Evolutionary conservation across 37 sponge, comb jelly and placozoan genomes (phyloP).

Genomic region (Cliona cf. orientalis): DNA sequence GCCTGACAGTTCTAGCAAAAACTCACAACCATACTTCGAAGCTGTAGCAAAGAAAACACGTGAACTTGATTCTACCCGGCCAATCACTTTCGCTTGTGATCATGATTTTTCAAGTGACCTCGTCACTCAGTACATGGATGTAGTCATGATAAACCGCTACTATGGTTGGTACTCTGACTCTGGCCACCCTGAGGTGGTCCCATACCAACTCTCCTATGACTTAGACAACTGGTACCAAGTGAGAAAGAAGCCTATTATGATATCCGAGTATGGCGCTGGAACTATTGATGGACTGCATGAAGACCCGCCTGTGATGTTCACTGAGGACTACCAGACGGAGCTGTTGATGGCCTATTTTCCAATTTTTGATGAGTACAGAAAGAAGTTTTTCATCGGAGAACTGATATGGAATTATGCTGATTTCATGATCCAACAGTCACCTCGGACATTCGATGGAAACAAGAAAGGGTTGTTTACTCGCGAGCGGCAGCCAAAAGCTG

Average conservation of each 20-base stretch:
- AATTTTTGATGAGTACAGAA: slow-evolving; percentile 54
- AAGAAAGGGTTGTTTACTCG: slow-evolving; percentile 66
- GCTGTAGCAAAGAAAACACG: background rate
- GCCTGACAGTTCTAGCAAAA: slow-evolving; percentile 15
- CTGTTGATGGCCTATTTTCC: slow-evolving; percentile 1
- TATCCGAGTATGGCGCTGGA: slow-evolving; percentile 75
- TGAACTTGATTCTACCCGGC: slow-evolving; percentile 54
- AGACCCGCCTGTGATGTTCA: slow-evolving; percentile 48
- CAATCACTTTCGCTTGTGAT: slow-evolving; percentile 59
- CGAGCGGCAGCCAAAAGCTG: slow-evolving; percentile 72
- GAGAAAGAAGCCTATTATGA: slow-evolving; percentile 53
- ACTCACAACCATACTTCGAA: slow-evolving; percentile 38
- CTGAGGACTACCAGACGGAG: slow-evolving; percentile 63
- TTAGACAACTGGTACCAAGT: slow-evolving; percentile 49
- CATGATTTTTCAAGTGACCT: slow-evolving; percentile 20
- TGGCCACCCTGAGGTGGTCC: slow-evolving; percentile 35
- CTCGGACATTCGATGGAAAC: slow-evolving; percentile 52
- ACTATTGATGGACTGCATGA: slow-evolving; percentile 62
- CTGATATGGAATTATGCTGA: slow-evolving; percentile 79
- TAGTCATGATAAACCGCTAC: slow-evolving; percentile 56
- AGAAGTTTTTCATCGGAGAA: slow-evolving; percentile 67
- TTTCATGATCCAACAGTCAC: slow-evolving; percentile 35
- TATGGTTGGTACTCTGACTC: slow-evolving; percentile 61
- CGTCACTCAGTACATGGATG: slow-evolving; percentile 54
- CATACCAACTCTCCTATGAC: slow-evolving; percentile 12